Conservation (phyloP, 1,140 invertebrate species). For the Anastrepha ludens region DNA sequence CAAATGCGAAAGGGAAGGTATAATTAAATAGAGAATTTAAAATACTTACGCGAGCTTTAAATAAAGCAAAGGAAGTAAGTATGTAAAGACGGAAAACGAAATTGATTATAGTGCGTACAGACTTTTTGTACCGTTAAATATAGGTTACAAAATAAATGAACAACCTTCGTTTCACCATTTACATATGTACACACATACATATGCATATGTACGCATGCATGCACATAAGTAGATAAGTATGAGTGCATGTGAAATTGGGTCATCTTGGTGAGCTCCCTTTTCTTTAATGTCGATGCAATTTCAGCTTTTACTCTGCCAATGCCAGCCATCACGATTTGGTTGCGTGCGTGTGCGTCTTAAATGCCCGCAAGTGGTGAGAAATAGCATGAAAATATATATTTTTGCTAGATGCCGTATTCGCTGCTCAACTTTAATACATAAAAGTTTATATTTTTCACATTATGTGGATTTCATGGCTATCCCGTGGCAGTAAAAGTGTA, state of each 20-base stretch:
- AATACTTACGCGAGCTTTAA: not conserved
- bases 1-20: too few species aligned
- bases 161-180: not conserved
- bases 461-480: too few species aligned
- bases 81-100: not conserved
- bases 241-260: constrained; percentile 27
- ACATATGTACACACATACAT: not conserved
- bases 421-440: too few species aligned
- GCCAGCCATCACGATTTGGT: not conserved
- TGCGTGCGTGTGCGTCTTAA: not conserved
- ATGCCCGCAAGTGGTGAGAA: constrained; percentile 17
- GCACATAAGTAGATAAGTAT: not conserved
- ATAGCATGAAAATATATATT: not conserved
- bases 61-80: not conserved
- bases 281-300: constrained; percentile 42
- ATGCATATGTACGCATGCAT: not conserved
- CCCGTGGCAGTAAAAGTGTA: too few species aligned
- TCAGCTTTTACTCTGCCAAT: constrained; percentile 38
- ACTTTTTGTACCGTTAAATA: constrained; percentile 4
- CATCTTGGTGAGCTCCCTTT: not conserved
- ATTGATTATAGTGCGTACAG: not conserved
- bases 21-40: not conserved
- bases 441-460: too few species aligned
- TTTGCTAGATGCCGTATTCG: too few species aligned
- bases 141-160: not conserved